Percentiles rank a stretch among this genome's conserved stretches.
These are phyloP conservation scores for Ceratosolen solmsi DNA, from an alignment of 1,140 invertebrate genomes.

Conservation along the genomic window DNA sequence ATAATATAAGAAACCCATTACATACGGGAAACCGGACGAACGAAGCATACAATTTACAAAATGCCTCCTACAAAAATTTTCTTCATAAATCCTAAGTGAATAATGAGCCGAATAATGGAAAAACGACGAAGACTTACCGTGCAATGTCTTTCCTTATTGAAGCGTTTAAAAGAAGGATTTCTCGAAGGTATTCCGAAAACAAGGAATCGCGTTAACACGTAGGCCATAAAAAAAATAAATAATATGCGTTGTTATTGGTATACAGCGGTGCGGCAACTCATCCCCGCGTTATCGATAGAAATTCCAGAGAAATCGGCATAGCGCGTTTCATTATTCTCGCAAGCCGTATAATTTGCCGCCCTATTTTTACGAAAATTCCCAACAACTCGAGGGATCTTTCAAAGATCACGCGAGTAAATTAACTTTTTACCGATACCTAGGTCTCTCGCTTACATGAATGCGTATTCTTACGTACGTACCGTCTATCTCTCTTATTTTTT, in stretches of 20 bases:
- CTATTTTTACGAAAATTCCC: background rate
- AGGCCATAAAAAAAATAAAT: background rate
- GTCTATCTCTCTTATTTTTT: too few species aligned
- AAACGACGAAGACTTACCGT: background rate
- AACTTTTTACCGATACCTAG: background rate
- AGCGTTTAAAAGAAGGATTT: background rate
- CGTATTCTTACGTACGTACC: too few species aligned
- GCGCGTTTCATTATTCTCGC: slow-evolving; percentile 6
- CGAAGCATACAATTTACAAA: background rate
- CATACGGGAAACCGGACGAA: background rate
- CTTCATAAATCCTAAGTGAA: background rate
- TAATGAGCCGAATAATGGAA: background rate
- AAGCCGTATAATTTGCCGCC: background rate
- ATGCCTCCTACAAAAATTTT: background rate
- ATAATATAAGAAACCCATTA: background rate
- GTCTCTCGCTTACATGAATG: background rate
- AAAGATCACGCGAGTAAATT: background rate
- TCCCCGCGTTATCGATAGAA: background rate
- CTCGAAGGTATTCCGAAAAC: background rate
- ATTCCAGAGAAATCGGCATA: slow-evolving; percentile 1
- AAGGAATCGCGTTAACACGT: too few species aligned
- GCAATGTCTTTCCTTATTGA: background rate
- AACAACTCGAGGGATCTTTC: background rate
- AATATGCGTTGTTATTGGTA: background rate
- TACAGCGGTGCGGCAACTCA: background rate